phyloP scores from a whole-genome alignment of 2,113 vertebrate species.

The Glareola pratincola region DNA sequence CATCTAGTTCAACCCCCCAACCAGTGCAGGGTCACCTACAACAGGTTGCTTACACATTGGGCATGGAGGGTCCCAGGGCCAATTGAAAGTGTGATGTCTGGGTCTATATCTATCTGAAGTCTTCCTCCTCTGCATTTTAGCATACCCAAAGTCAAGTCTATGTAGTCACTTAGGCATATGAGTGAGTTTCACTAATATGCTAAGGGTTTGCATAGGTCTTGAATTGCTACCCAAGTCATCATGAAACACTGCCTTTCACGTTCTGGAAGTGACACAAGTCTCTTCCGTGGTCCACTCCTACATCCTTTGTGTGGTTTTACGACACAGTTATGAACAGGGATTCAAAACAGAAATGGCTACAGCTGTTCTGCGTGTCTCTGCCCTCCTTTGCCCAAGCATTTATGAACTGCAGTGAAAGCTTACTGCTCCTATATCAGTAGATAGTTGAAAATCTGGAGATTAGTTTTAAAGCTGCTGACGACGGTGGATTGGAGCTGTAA shows the following conservation, averaged over 20 bases:
- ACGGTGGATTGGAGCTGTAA: not conserved
- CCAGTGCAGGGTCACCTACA: too few relatives aligned
- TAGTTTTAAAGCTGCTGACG: not conserved
- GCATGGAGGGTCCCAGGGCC: not conserved
- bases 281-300: not conserved
- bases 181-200: not conserved
- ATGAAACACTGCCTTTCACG: not conserved
- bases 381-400: not conserved
- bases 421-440: not conserved
- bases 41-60: too few relatives aligned
- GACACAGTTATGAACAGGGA: not conserved
- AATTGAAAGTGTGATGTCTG: not conserved
- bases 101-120: not conserved
- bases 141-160: not conserved
- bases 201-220: not conserved
- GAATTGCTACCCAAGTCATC: not conserved
- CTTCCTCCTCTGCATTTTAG: not conserved
- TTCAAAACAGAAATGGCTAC: not conserved
- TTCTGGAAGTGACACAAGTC: not conserved
- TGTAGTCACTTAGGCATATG: accelerated
- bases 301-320: not conserved
- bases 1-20: too few relatives aligned
- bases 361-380: not conserved
- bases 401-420: not conserved
- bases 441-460: not conserved